A percentile compares a stretch with the other conserved stretches of the same genome.
Evolutionary conservation across 2,888 invertebrate species (phyloP).

Genomic region (Mythimna albipuncta): DNA sequence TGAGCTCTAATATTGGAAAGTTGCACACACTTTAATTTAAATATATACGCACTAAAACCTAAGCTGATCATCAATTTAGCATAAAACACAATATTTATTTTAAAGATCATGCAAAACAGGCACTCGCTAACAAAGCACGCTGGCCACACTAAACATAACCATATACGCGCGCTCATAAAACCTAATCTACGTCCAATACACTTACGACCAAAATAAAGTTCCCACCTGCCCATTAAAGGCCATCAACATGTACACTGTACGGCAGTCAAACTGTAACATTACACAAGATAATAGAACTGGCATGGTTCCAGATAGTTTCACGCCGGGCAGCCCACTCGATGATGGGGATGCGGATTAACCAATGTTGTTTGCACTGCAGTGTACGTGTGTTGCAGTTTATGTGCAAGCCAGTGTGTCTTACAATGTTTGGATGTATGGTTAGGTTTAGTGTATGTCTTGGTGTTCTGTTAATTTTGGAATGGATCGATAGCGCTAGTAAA

Average conservation of each 20-base stretch:
- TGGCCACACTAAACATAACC: slow-evolving; percentile 17
- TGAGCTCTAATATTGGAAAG: not conserved
- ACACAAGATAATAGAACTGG: slow-evolving; percentile 83
- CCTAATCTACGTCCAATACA: slow-evolving; percentile 48
- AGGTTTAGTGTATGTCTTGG: slow-evolving; percentile 10
- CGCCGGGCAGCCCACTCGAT: slow-evolving; percentile 69
- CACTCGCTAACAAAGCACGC: slow-evolving; percentile 2
- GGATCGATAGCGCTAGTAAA: not conserved
- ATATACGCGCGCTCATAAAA: slow-evolving; percentile 46
- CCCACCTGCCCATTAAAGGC: slow-evolving; percentile 58
- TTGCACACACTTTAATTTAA: not conserved
- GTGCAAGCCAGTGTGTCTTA: slow-evolving; percentile 51
- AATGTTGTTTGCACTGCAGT: slow-evolving; percentile 72
- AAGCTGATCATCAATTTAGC: slow-evolving; percentile 1
- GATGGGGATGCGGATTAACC: slow-evolving; percentile 81
- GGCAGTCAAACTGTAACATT: slow-evolving; percentile 65
- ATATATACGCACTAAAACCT: not conserved
- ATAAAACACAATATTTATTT: slow-evolving; percentile 19
- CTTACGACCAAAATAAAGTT: slow-evolving; percentile 54
- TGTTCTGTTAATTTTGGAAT: not conserved
- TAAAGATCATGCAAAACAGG: slow-evolving; percentile 34
- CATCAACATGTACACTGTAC: slow-evolving; percentile 60
- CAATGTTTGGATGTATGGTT: slow-evolving; percentile 44
- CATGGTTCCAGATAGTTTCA: slow-evolving; percentile 80
- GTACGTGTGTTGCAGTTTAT: slow-evolving; percentile 61